phyloP scores from a whole-genome alignment of 35 echinoderm and acorn worm genomes.

The Anneissia japonica region DNA sequence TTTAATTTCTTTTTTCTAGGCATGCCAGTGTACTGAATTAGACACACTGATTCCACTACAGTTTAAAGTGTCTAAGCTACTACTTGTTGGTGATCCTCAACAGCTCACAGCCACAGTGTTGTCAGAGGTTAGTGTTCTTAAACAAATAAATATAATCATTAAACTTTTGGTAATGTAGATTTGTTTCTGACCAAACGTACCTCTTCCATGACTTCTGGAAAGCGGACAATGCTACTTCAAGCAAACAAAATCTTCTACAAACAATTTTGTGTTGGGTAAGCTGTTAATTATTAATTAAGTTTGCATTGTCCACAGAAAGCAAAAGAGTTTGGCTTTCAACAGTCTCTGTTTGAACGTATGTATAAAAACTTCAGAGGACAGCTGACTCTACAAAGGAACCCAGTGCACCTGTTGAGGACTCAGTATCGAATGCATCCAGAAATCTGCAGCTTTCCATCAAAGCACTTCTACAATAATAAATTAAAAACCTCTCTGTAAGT shows the following conservation, averaged over 20 bases:
- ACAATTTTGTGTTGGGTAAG: too few species aligned
- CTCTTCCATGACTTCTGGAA: too few species aligned
- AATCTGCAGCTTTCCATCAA: constrained; percentile 18
- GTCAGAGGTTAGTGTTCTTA: constrained; percentile 19
- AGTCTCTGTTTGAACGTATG: constrained; percentile 38
- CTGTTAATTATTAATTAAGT: too few species aligned
- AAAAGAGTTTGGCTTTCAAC: background rate
- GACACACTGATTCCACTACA: constrained; percentile 34
- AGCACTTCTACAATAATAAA: constrained; percentile 18
- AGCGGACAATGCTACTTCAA: too few species aligned
- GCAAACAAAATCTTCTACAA: too few species aligned
- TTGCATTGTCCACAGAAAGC: constrained; percentile 23
- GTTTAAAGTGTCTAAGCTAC: constrained; percentile 18
- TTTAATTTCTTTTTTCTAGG: constrained; percentile 19
- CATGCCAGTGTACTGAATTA: constrained; percentile 45
- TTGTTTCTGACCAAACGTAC: too few species aligned
- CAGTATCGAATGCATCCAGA: constrained; percentile 47
- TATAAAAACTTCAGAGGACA: background rate
- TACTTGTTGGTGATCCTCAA: constrained; percentile 45
- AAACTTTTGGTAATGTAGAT: too few species aligned
- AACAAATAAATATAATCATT: too few species aligned
- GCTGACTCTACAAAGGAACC: background rate
- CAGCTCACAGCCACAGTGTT: constrained; percentile 20
- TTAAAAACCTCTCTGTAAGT: constrained; percentile 10
- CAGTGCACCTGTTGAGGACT: constrained; percentile 3